Conservation (phyloP, 1,140 invertebrate species). For the Musca domestica region DNA sequence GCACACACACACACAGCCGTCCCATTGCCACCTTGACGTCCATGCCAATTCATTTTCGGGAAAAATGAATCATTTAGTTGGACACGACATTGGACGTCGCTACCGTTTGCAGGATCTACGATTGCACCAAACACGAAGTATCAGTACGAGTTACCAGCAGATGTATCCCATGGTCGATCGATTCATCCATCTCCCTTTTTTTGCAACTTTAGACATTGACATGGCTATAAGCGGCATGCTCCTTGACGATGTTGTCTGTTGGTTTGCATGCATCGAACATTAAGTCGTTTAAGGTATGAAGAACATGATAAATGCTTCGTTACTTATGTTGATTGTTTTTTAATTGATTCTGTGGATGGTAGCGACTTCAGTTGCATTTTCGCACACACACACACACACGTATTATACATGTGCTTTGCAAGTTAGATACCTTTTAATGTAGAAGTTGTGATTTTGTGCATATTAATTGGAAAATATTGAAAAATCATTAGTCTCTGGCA, state of each 20-base stretch:
- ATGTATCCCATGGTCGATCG: too few species aligned
- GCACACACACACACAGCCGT: neutral
- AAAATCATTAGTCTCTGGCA: too few species aligned
- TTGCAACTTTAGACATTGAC: neutral
- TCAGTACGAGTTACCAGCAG: neutral
- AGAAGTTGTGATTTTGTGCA: too few species aligned
- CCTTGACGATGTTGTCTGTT: neutral
- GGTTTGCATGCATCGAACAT: neutral
- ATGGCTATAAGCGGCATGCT: neutral
- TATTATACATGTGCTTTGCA: too few species aligned
- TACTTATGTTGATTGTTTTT: conserved; percentile 16
- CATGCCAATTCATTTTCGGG: conserved; percentile 11
- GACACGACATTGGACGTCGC: conserved; percentile 17
- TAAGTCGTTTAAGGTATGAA: conserved; percentile 18
- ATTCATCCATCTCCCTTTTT: neutral
- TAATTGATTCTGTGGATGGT: conserved; percentile 8
- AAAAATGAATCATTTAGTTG: conserved; percentile 17
- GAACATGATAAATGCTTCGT: conserved; percentile 20
- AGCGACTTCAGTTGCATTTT: too few species aligned
- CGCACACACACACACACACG: too few species aligned
- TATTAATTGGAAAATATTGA: too few species aligned
- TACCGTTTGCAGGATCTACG: neutral
- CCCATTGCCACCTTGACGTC: neutral
- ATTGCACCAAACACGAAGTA: neutral
- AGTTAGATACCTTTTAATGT: too few species aligned